These are phyloP conservation scores for Cantharis lateralis DNA, from an alignment of 2,888 invertebrate genomes.

Conservation along the genomic window DNA sequence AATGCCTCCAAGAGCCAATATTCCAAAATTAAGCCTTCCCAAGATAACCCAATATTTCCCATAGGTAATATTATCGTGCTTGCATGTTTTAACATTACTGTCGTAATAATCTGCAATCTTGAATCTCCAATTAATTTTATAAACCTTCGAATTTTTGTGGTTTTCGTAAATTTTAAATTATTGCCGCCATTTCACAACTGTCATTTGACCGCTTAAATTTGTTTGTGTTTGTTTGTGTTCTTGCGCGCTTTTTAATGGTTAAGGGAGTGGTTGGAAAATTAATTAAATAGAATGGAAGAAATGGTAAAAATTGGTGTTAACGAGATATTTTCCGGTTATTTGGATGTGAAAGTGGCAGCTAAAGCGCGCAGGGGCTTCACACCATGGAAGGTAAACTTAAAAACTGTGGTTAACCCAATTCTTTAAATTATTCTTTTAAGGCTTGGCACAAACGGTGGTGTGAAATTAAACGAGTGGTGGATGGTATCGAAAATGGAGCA, in stretches of 20 bases:
- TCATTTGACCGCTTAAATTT: conserved; percentile 21
- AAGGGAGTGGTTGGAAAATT: conserved; percentile 34
- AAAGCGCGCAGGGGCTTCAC: conserved; percentile 65
- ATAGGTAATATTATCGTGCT: too few relatives aligned
- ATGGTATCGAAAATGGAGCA: conserved; percentile 60
- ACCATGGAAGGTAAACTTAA: conserved; percentile 63
- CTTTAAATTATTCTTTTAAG: conserved; percentile 45
- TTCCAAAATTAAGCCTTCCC: too few relatives aligned
- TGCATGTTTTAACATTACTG: too few relatives aligned
- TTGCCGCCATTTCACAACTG: background rate
- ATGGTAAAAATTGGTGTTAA: conserved; percentile 36
- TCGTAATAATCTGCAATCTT: too few relatives aligned
- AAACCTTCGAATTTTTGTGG: background rate
- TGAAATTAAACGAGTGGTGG: conserved; percentile 62
- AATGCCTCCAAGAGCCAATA: too few relatives aligned
- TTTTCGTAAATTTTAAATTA: background rate
- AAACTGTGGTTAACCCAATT: background rate
- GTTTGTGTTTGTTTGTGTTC: conserved; percentile 27
- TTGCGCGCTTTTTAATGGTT: conserved; percentile 27
- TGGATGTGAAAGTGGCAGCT: conserved; percentile 68
- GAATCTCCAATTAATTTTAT: background rate
- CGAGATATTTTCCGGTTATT: conserved; percentile 61
- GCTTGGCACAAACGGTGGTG: conserved; percentile 72
- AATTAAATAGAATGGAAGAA: background rate
- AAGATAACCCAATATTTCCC: too few relatives aligned